Evolutionary conservation across 2,113 vertebrate genomes (phyloP).

Genomic region (Leptocoma aspasia): DNA sequence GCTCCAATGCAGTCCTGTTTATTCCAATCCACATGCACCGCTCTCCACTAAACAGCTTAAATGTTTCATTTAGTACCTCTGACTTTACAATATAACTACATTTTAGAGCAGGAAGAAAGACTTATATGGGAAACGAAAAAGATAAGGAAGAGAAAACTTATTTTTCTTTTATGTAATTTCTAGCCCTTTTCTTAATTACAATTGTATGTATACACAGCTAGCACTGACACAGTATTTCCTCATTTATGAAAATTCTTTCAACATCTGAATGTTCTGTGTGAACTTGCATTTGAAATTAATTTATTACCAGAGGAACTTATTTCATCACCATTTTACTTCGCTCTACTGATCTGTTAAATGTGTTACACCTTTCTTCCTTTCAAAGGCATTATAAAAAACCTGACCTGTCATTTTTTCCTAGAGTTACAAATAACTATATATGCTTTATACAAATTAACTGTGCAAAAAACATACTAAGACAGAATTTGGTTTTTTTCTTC

Average conservation of each 20-base stretch:
- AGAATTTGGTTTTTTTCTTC: background rate
- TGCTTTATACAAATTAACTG: background rate
- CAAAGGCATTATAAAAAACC: background rate
- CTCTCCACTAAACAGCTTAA: background rate
- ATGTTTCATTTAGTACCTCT: background rate
- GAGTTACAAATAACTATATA: background rate
- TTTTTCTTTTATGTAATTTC: background rate
- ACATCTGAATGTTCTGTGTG: background rate
- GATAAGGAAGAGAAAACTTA: background rate
- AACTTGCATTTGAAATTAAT: background rate
- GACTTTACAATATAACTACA: background rate
- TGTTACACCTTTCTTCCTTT: background rate
- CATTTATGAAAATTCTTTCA: background rate
- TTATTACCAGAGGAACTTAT: background rate
- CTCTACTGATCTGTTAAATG: background rate
- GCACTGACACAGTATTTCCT: background rate
- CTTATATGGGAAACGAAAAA: background rate
- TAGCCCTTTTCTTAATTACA: background rate
- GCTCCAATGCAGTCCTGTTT: background rate
- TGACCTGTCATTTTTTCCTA: background rate
- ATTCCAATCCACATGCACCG: background rate
- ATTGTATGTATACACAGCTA: background rate
- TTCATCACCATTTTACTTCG: background rate
- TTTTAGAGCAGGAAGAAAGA: background rate
- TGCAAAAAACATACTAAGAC: background rate